phyloP scores from a whole-genome alignment of 2,888 invertebrate genomes.

The Andrena hattorfiana region DNA sequence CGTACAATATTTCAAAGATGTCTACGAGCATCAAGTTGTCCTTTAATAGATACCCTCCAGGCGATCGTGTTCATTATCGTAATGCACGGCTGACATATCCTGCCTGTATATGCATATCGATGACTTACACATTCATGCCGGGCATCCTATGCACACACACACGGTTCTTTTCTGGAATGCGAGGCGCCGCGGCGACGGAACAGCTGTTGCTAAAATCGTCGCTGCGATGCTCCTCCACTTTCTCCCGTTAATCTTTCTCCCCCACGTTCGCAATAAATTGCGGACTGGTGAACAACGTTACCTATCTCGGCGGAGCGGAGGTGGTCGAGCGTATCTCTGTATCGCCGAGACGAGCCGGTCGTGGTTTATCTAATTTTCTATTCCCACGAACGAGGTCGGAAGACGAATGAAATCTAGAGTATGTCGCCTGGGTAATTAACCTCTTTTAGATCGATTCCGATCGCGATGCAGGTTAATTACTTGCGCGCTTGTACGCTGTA shows the following conservation, averaged over 20 bases:
- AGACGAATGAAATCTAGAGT: neutral
- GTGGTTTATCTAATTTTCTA: neutral
- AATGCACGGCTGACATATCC: constrained; percentile 19
- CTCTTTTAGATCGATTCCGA: constrained; percentile 4
- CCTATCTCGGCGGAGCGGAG: neutral
- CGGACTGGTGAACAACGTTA: neutral
- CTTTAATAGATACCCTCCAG: constrained; percentile 34
- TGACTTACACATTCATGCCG: constrained; percentile 5
- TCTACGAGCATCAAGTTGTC: constrained; percentile 30
- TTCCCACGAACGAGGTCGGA: constrained; percentile 7
- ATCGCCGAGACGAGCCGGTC: neutral
- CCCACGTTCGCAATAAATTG: constrained; percentile 16
- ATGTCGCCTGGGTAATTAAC: constrained; percentile 4
- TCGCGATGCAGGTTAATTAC: constrained; percentile 49
- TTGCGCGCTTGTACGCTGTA: constrained; percentile 18
- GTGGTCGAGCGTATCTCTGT: neutral
- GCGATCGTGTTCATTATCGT: constrained; percentile 39
- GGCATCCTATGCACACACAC: neutral
- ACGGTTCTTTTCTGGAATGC: constrained; percentile 8
- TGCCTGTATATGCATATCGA: constrained; percentile 20
- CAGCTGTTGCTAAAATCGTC: constrained; percentile 45
- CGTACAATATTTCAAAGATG: neutral
- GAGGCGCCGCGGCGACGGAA: constrained; percentile 39
- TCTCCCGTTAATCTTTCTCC: constrained; percentile 16
- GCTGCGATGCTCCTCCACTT: constrained; percentile 30